Percentiles rank a stretch among this genome's conserved stretches.
These are phyloP conservation scores for Calameuta pallipes DNA, from an alignment of 2,888 invertebrate species.

Conservation along the genomic window DNA sequence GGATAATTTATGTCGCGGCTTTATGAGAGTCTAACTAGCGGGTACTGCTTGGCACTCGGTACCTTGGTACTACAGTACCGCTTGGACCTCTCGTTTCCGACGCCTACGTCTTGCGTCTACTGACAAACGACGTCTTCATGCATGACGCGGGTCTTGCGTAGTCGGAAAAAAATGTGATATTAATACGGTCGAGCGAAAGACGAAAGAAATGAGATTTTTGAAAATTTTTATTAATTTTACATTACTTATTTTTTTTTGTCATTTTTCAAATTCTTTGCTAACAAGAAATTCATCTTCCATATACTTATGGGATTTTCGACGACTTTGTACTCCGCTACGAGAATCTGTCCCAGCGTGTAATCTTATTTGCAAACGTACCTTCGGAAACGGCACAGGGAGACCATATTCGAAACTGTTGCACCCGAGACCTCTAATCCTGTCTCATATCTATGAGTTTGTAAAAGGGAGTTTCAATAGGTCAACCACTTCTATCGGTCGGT, in stretches of 20 bases:
- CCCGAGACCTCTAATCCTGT: background rate
- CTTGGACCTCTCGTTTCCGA: slow-evolving; percentile 36
- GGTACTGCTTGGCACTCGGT: slow-evolving; percentile 49
- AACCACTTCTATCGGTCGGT: slow-evolving; percentile 51
- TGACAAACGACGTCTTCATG: slow-evolving; percentile 29
- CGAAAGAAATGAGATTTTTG: background rate
- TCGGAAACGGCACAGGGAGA: background rate
- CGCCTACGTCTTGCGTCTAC: slow-evolving; percentile 43
- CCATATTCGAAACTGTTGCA: slow-evolving; percentile 33
- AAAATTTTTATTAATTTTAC: background rate
- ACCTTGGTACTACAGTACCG: slow-evolving; percentile 34
- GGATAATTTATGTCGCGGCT: slow-evolving; percentile 63
- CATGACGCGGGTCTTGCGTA: slow-evolving; percentile 5
- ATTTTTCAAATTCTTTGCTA: too few relatives aligned
- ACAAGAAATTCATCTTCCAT: background rate
- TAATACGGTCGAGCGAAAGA: too few relatives aligned
- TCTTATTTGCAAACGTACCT: slow-evolving; percentile 60
- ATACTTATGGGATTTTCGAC: background rate
- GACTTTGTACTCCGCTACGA: background rate
- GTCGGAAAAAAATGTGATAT: background rate
- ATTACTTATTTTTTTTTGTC: background rate
- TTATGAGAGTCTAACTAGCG: slow-evolving; percentile 65
- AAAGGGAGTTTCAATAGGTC: slow-evolving; percentile 45
- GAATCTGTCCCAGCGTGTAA: slow-evolving; percentile 39
- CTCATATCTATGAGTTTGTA: background rate